phyloP scores from a whole-genome alignment of 1,140 invertebrate genomes.

The Lordiphosa mommai region DNA sequence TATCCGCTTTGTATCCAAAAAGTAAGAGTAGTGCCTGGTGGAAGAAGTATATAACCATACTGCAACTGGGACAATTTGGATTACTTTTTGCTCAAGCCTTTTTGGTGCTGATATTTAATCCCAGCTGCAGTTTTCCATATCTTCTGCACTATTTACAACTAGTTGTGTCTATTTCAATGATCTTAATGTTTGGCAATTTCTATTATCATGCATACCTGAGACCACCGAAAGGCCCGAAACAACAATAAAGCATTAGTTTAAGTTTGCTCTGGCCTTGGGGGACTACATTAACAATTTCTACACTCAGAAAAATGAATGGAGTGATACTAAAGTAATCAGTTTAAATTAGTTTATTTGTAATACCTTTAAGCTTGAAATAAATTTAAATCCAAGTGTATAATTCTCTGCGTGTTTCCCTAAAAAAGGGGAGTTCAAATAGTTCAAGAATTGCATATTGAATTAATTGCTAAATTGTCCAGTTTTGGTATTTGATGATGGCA shows the following conservation, averaged over 20 bases:
- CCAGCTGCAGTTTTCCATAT: constrained; percentile 80
- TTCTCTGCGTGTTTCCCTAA: too few relatives aligned
- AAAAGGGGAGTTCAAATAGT: background rate
- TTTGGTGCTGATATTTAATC: constrained; percentile 83
- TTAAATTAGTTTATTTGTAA: too few relatives aligned
- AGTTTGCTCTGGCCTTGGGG: too few relatives aligned
- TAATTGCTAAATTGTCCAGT: background rate
- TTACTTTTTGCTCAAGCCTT: constrained; percentile 83
- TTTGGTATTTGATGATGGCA: background rate
- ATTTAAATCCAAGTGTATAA: too few relatives aligned
- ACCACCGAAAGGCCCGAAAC: constrained; percentile 2
- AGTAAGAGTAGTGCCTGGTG: constrained; percentile 87
- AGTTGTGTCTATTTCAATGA: constrained; percentile 83
- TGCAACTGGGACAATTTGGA: constrained; percentile 89
- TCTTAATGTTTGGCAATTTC: constrained; percentile 90
- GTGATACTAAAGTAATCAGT: too few relatives aligned
- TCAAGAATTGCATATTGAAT: background rate
- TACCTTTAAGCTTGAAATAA: too few relatives aligned
- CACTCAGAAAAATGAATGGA: too few relatives aligned
- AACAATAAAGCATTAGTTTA: constrained; percentile 8
- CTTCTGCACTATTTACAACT: background rate
- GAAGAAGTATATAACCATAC: constrained; percentile 90
- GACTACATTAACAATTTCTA: too few relatives aligned
- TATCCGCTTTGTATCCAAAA: constrained; percentile 83
- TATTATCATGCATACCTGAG: constrained; percentile 80